These are phyloP conservation scores for Todiramphus saurophagus DNA, from an alignment of 2,113 vertebrate genomes.

Conservation along the genomic window DNA sequence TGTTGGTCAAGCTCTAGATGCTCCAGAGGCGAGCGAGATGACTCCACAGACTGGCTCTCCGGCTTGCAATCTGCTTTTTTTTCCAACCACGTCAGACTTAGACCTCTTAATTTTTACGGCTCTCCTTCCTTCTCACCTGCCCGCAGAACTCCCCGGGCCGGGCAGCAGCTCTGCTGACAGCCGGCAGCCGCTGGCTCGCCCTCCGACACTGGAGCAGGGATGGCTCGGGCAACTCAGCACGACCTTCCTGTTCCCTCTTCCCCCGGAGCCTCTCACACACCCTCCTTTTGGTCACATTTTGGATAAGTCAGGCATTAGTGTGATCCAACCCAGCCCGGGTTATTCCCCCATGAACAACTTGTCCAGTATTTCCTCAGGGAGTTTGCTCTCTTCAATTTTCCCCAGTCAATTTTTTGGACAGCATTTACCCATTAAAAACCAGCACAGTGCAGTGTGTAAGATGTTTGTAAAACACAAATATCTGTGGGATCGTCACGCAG, in stretches of 20 bases:
- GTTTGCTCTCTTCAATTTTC: conserved; percentile 7
- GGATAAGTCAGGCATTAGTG: neutral
- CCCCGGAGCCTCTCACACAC: accelerated
- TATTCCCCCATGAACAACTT: neutral
- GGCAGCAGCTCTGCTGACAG: neutral
- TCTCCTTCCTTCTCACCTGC: neutral
- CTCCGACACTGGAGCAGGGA: neutral
- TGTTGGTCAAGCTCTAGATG: neutral
- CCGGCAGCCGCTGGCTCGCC: accelerated
- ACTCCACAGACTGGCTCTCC: neutral
- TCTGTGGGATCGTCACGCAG: neutral
- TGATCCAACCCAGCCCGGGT: neutral
- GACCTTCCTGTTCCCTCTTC: neutral
- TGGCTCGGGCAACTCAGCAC: neutral
- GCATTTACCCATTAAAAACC: neutral
- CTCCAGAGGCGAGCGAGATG: accelerated
- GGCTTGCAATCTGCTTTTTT: neutral
- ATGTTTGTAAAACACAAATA: neutral
- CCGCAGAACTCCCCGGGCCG: neutral
- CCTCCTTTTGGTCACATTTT: neutral
- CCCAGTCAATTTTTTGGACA: neutral
- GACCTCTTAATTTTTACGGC: neutral
- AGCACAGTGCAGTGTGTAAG: neutral
- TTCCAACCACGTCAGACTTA: neutral
- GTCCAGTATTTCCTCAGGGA: conserved; percentile 8